A percentile compares a stretch with the other conserved stretches of the same genome.
Conservation (phyloP, 2,797 vertebrate genomes). For the Scleropages formosus region DNA sequence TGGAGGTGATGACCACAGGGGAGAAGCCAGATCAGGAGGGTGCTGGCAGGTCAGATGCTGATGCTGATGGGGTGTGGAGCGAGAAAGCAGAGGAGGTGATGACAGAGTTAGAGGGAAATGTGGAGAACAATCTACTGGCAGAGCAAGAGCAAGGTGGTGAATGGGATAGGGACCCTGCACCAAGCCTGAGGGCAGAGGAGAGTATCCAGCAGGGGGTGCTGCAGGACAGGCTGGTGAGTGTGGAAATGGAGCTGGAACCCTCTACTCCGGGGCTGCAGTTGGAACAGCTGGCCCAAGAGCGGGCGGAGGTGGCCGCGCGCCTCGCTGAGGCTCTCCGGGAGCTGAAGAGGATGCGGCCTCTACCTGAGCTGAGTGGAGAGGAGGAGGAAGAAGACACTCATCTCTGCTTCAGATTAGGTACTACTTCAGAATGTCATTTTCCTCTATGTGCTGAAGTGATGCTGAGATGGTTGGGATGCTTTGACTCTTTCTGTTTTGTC, state of each 20-base stretch:
- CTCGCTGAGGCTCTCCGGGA: constrained; percentile 1
- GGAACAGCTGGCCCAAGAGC: constrained; percentile 10
- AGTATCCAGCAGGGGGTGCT: not conserved
- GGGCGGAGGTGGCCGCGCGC: not conserved
- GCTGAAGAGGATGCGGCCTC: constrained; percentile 2
- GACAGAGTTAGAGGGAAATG: not conserved
- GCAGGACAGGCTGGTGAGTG: not conserved
- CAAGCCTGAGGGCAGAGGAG: too few species aligned
- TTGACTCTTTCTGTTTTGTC: not conserved
- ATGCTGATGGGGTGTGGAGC: not conserved
- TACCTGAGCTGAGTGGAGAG: not conserved
- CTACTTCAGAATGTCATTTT: too few species aligned
- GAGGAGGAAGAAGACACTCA: not conserved
- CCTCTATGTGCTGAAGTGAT: too few species aligned
- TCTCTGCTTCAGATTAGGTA: not conserved
- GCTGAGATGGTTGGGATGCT: not conserved
- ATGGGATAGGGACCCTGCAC: too few species aligned
- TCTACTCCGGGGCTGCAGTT: constrained; percentile 5
- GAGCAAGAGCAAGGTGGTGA: not conserved
- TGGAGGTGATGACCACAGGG: not conserved
- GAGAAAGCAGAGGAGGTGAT: not conserved
- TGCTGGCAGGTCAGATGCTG: not conserved
- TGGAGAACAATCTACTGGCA: not conserved
- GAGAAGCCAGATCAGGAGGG: not conserved
- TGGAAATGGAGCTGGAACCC: not conserved